Conservation (phyloP, 2,797 vertebrate species). For the Allochrocebus solatus region DNA sequence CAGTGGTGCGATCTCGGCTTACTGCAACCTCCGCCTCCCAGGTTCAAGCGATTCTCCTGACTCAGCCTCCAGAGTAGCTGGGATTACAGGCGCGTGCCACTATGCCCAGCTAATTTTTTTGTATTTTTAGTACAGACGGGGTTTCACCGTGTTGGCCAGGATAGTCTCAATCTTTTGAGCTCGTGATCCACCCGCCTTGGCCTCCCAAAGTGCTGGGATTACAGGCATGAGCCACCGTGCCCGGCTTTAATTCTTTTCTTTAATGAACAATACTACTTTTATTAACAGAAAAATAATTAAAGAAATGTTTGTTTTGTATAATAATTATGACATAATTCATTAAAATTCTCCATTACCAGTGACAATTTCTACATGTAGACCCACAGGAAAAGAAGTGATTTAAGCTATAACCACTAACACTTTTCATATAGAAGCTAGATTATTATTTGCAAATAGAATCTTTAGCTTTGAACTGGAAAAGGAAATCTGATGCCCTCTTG, state of each 20-base stretch:
- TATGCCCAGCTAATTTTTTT: too few relatives aligned
- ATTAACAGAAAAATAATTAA: conserved; percentile 16
- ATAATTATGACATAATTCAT: neutral
- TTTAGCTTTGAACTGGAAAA: conserved; percentile 26
- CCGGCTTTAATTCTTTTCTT: neutral
- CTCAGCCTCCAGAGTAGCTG: too few relatives aligned
- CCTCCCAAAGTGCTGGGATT: too few relatives aligned
- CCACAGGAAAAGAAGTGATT: conserved; percentile 10
- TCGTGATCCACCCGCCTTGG: too few relatives aligned
- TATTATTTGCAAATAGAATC: neutral
- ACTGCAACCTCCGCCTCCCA: too few relatives aligned
- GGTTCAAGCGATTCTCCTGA: too few relatives aligned
- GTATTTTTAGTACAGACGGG: too few relatives aligned
- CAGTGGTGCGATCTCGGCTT: too few relatives aligned
- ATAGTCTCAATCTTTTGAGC: too few relatives aligned
- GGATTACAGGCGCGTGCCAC: too few relatives aligned
- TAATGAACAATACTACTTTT: neutral
- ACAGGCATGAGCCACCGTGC: too few relatives aligned
- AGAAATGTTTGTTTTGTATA: neutral
- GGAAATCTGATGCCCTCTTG: conserved; percentile 69
- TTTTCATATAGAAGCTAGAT: neutral
- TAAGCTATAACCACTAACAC: neutral
- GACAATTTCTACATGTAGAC: neutral
- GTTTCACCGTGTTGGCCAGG: too few relatives aligned
- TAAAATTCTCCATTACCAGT: neutral